Evolutionary conservation across 2,797 vertebrate species (phyloP), one percentile per base, ranked within the genome.

Genomic region (Antrozous pallidus): DNA sequence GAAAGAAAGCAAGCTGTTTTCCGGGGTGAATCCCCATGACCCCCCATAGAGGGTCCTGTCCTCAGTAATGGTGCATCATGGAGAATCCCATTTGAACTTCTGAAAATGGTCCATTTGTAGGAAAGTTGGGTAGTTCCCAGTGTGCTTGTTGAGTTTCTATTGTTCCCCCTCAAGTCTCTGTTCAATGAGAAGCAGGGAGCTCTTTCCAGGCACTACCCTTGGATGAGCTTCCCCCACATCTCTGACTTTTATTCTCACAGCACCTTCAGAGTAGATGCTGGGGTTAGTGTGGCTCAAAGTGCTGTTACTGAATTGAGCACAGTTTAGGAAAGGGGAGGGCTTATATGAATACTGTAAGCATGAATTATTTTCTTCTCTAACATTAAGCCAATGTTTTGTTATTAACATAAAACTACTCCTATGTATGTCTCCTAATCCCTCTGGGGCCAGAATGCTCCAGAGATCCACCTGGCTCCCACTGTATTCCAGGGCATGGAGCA

Each of bases 401-500:
- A 81, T 88, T 80, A 93, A 86, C 91, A 61, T 28, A 31, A 28
- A 47, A 22, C 11, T 63, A 70, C 85, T 93, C 22, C 8, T 70
- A 78, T 33, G 65, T 51, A 61, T 1, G 0, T 33, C 88, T 80
- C 13, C 33, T 87, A 24, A 17, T 38, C 22, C 61, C 18, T 80
- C 63, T n/a, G 16, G 42, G 63, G 42, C 38, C 88, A 47, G 58
- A 94, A 0, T 0, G 51, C 70, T 93, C 77, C 17, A 0, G 96
- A 96, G 95, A 95, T 94, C 38, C 14, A 1, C 87, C 92, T 85
- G 95, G 65, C 71, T 85, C 95, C 92, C 86, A 70, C 70, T 80
- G n/a, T 3, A 16, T 91, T 83, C 70, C 28, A 67, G 80, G 28
- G 28, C 95, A 86, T 85, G 96, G 93, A 96, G 82, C 47, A 91